These are phyloP conservation scores for Lepidochitona cinerea DNA, from an alignment of 2,888 invertebrate species.

Conservation along the genomic window DNA sequence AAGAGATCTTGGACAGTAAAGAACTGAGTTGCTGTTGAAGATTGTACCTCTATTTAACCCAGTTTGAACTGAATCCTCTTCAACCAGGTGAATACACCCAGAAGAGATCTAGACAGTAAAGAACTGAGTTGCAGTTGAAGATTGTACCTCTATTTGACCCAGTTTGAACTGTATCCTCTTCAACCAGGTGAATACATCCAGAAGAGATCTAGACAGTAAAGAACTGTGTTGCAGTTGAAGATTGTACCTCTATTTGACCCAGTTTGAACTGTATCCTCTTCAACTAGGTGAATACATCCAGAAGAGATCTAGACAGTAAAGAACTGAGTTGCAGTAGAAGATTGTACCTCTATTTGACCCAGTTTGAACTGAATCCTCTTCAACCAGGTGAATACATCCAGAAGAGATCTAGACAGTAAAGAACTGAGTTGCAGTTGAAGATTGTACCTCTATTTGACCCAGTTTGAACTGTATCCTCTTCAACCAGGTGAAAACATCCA, in stretches of 20 bases:
- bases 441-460: constrained; percentile 96
- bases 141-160: constrained; percentile 96
- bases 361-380: constrained; percentile 96
- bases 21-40: constrained; percentile 92
- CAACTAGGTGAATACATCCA: not conserved
- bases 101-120: constrained; percentile 69
- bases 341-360: constrained; percentile 96
- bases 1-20: constrained; percentile 69
- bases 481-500: constrained; percentile 77
- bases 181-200: constrained; percentile 84
- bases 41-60: constrained; percentile 96
- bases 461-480: constrained; percentile 96
- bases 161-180: constrained; percentile 97
- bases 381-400: constrained; percentile 79
- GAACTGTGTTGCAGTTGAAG: not conserved
- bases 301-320: constrained; percentile 71
- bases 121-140: constrained; percentile 92
- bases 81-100: constrained; percentile 77
- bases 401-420: constrained; percentile 68
- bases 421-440: constrained; percentile 92
- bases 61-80: constrained; percentile 96
- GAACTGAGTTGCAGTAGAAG: constrained; percentile 92
- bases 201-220: not conserved
- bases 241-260: not conserved
- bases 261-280: too few species aligned